phyloP scores from a whole-genome alignment of 2,797 vertebrate genomes.

The Kryptopterus vitreolus region DNA sequence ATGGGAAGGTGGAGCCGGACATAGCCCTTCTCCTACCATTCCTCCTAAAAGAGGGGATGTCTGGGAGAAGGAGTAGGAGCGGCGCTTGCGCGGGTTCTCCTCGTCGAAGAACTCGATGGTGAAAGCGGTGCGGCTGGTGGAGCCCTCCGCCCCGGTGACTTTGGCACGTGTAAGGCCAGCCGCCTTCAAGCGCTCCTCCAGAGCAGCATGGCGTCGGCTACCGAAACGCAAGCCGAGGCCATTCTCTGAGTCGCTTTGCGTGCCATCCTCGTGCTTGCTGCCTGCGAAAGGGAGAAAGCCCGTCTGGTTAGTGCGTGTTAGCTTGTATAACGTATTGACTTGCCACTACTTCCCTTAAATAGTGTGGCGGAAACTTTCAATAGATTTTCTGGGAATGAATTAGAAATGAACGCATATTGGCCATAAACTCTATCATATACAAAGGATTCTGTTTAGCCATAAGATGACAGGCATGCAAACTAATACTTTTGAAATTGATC shows the following conservation, averaged over 20 bases:
- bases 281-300: conserved; percentile 68
- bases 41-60: conserved; percentile 72
- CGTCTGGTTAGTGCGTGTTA: neutral
- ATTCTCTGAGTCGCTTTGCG: conserved; percentile 96
- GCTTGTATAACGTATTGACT: neutral
- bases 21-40: conserved; percentile 76
- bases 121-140: conserved; percentile 84
- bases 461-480: too few species aligned
- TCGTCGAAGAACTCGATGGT: conserved; percentile 95
- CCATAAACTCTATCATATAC: too few species aligned
- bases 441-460: too few species aligned
- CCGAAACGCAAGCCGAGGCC: conserved; percentile 84
- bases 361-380: too few species aligned
- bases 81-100: conserved; percentile 88
- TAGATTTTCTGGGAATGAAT: too few species aligned
- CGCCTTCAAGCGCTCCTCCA: conserved; percentile 86
- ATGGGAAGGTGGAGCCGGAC: conserved; percentile 80
- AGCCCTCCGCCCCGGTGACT: conserved; percentile 69
- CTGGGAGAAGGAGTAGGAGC: conserved; percentile 93
- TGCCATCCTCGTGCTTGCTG: conserved; percentile 97
- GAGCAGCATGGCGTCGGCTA: conserved; percentile 78
- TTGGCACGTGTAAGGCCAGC: conserved; percentile 73
- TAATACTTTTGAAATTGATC: too few species aligned
- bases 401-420: too few species aligned
- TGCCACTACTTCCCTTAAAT: too few species aligned